Base-by-base conservation (phyloP, 2,797 vertebrate species). In the Todus mexicanus region DNA sequence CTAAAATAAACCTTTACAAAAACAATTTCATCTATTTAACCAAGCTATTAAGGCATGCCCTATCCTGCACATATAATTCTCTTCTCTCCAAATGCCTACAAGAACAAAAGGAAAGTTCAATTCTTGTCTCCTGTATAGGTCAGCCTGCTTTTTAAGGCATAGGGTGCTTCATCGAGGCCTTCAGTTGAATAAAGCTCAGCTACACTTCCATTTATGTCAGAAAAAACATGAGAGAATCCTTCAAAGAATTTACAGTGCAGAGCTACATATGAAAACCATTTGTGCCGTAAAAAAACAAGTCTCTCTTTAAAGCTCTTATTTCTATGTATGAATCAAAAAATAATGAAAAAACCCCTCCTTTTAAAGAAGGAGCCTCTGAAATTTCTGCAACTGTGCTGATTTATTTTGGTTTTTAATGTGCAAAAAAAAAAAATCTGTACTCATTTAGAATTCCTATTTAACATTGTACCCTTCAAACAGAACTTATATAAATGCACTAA, bases 81-180 rank as follows among this genome's bases (percentile, higher is more conserved):
- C 64, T 18, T 76, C 53, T 76, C 59, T 64, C 21, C 18, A 76
- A 60, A 84, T 8, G 12, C 43, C 35, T 79, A 48, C 0, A 2
- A 50, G 56, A 90, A 88, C 60, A 90, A 90, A 84, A 81, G 59
- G 29, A 84, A 91, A 84, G n/a, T 68, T 81, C 63, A 45, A 48
- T 60, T 88, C 48, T 48, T 69, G 5, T 61, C 70, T 59, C 64
- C 72, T 90, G 53, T 31, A 22, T n/a, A 89, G 90, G 84, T 63
- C 69, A 87, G 17, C 19, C 83, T 90, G 75, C 61, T 80, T 87
- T 93, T 80, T 56, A 86, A 94, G 81, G 48, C 61, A 92, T 33
- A 35, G 29, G 7, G 11, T 74, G 64, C 61, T 75, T 82, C 60
- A 86, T 61, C 63, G 60, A 76, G 37, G 64, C 27, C 10, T 73